phyloP scores from a whole-genome alignment of 2,888 invertebrate species.

The Entomobrya multifasciata region DNA sequence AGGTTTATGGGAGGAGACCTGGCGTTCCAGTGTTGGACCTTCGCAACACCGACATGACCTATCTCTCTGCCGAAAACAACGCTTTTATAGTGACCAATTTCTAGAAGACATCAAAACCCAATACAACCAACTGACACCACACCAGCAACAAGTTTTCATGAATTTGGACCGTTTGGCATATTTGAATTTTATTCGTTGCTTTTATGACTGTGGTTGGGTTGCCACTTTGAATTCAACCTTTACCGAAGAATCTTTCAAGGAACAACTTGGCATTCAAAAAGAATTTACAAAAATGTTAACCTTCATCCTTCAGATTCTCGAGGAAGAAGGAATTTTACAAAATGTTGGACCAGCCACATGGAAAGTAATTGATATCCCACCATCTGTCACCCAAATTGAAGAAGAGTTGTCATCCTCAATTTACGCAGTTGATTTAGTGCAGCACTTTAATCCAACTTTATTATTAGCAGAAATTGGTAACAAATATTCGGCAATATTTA shows the following conservation, averaged over 20 bases:
- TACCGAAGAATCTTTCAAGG: neutral
- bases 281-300: neutral
- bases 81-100: no score
- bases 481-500: neutral
- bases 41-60: neutral
- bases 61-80: no score
- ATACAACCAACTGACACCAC: neutral
- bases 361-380: neutral
- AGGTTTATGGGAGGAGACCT: conserved; percentile 37
- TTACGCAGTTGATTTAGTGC: neutral
- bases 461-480: neutral
- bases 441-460: neutral
- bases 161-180: neutral
- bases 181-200: neutral
- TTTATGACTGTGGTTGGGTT: conserved; percentile 11
- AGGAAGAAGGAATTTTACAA: neutral
- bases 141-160: neutral
- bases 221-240: neutral
- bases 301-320: neutral
- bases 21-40: neutral
- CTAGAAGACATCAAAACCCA: no score
- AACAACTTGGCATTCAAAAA: neutral
- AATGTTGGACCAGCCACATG: neutral
- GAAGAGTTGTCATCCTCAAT: neutral
- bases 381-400: neutral